Evolutionary conservation across 2,113 vertebrate species (phyloP).

Genomic region (Pygoscelis antarcticus): DNA sequence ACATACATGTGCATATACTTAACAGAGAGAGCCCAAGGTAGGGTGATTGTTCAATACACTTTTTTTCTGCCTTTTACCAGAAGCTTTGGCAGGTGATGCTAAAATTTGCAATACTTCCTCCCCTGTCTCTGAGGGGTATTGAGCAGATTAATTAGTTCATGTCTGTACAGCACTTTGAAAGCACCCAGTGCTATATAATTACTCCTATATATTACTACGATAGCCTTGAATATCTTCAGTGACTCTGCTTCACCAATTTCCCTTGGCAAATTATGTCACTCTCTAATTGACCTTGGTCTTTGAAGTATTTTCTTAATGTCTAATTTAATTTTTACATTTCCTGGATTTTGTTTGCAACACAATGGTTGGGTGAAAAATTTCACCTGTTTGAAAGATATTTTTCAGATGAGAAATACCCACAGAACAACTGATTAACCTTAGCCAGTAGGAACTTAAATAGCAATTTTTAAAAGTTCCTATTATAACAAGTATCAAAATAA

Average conservation of each 20-base stretch:
- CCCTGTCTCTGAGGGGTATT: background rate
- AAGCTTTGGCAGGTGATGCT: background rate
- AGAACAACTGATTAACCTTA: background rate
- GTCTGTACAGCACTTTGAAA: conserved; percentile 26
- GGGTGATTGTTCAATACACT: background rate
- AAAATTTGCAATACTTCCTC: background rate
- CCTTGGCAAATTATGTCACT: conserved; percentile 2
- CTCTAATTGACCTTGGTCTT: conserved; percentile 26
- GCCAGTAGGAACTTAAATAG: background rate
- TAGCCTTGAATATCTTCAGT: conserved; percentile 27
- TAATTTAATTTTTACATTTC: conserved; percentile 22
- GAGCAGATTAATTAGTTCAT: conserved; percentile 47
- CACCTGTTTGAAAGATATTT: background rate
- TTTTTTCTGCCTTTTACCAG: background rate
- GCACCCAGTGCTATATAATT: conserved; percentile 18
- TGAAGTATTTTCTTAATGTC: conserved; percentile 26
- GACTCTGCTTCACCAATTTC: conserved; percentile 16
- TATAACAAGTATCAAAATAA: background rate
- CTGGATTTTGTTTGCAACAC: background rate
- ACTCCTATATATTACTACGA: background rate
- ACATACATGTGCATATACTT: background rate
- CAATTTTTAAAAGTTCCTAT: background rate
- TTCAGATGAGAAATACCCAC: background rate
- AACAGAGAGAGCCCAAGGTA: background rate
- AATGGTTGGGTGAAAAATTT: background rate